Conservation (phyloP, 2,113 vertebrate species). For the Laticauda colubrina region DNA sequence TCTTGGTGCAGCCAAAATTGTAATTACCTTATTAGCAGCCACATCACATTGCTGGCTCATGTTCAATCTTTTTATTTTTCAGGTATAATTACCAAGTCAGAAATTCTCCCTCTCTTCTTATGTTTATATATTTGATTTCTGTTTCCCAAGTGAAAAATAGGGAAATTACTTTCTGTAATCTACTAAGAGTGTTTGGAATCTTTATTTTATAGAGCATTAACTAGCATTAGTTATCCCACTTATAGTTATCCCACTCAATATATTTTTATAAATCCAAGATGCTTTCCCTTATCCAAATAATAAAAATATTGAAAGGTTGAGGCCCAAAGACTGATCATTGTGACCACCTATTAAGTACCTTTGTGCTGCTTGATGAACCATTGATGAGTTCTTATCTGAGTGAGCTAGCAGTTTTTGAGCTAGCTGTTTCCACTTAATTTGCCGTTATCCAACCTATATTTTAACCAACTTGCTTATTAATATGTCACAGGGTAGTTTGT, state of each 20-base stretch:
- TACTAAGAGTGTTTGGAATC: background rate
- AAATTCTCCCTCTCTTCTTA: background rate
- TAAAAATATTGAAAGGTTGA: background rate
- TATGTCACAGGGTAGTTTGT: background rate
- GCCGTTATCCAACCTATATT: background rate
- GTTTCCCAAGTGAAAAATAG: background rate
- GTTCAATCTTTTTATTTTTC: background rate
- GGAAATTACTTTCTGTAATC: background rate
- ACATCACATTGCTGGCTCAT: background rate
- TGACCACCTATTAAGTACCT: background rate
- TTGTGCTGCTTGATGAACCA: background rate
- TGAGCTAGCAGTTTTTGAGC: background rate
- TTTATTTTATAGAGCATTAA: background rate
- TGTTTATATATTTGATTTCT: background rate
- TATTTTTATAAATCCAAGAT: background rate
- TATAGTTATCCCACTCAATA: background rate
- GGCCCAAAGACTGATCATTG: background rate
- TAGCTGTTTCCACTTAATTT: background rate
- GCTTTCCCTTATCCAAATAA: background rate
- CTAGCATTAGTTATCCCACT: background rate
- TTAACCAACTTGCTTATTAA: background rate
- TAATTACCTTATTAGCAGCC: background rate
- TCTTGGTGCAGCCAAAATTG: background rate
- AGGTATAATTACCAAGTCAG: background rate
- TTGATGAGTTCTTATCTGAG: background rate